A percentile compares a stretch with the other conserved stretches of the same genome.
Conservation (phyloP, 2,797 vertebrate species). For the Gymnoscopelus microlampas region DNA sequence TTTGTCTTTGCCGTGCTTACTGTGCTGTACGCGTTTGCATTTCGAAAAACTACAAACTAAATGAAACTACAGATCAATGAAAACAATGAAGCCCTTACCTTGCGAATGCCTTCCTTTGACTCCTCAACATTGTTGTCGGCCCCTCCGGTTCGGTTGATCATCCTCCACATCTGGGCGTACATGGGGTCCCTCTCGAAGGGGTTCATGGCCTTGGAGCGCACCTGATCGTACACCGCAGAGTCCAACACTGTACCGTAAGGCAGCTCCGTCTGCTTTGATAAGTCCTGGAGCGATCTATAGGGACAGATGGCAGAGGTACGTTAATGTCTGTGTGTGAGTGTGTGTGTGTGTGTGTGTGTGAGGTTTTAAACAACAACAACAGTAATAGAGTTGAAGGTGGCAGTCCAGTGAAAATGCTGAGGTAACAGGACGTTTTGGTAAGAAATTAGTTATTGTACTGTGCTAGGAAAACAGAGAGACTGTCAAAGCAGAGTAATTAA, state of each 20-base stretch:
- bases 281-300: slow-evolving; percentile 93
- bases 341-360: too few species aligned
- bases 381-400: too few species aligned
- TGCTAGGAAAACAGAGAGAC: neutral
- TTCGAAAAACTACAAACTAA: too few species aligned
- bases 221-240: slow-evolving; percentile 95
- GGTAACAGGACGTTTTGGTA: too few species aligned
- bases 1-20: neutral
- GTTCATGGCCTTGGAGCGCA: slow-evolving; percentile 95
- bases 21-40: too few species aligned
- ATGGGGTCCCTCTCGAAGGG: slow-evolving; percentile 98
- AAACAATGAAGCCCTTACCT: slow-evolving; percentile 81
- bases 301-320: slow-evolving; percentile 21
- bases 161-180: slow-evolving; percentile 98
- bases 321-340: neutral
- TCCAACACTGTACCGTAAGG: slow-evolving; percentile 97
- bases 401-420: too few species aligned
- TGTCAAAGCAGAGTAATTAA: slow-evolving; percentile 9
- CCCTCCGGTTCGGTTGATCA: slow-evolving; percentile 95
- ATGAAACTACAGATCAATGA: too few species aligned
- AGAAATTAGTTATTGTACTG: too few species aligned
- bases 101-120: slow-evolving; percentile 93
- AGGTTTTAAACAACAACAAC: too few species aligned
- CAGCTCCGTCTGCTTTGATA: slow-evolving; percentile 96
- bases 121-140: slow-evolving; percentile 94